These are phyloP conservation scores for Silurus lanzhouensis DNA, from an alignment of 2,797 vertebrate species.

Conservation along the genomic window DNA sequence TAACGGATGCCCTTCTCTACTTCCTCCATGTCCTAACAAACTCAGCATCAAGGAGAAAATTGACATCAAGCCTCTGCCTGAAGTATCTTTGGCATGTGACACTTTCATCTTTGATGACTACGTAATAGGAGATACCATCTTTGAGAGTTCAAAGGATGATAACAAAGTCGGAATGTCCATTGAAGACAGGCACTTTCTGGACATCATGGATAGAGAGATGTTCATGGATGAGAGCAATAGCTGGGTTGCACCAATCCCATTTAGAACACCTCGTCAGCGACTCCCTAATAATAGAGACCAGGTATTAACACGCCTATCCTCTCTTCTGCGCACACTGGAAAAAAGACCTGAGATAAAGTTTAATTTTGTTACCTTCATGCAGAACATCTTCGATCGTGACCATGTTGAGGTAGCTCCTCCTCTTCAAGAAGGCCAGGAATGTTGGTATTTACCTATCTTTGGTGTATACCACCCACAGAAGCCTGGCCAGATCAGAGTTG, in stretches of 20 bases:
- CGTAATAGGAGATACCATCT: not conserved
- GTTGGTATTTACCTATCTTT: too few relatives aligned
- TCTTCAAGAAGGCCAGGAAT: too few relatives aligned
- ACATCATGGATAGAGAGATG: too few relatives aligned
- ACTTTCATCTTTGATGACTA: not conserved
- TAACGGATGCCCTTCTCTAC: not conserved
- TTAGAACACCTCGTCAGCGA: too few relatives aligned
- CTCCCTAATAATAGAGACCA: not conserved
- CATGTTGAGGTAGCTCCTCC: too few relatives aligned
- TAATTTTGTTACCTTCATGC: not conserved
- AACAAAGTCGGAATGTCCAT: too few relatives aligned
- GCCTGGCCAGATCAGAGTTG: not conserved
- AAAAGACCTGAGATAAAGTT: not conserved
- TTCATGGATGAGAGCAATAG: too few relatives aligned
- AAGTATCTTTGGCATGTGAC: not conserved
- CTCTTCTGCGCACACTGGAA: not conserved
- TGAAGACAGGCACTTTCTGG: too few relatives aligned
- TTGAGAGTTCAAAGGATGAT: not conserved
- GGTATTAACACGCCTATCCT: not conserved
- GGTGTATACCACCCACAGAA: too few relatives aligned
- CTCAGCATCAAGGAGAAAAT: not conserved
- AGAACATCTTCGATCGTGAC: too few relatives aligned
- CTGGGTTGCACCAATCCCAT: too few relatives aligned
- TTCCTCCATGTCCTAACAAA: not conserved
- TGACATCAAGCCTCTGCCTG: not conserved